Evolutionary conservation across 2,797 vertebrate species (phyloP), one percentile per base, ranked within the genome.

Genomic region (Sebastes matsubarae): DNA sequence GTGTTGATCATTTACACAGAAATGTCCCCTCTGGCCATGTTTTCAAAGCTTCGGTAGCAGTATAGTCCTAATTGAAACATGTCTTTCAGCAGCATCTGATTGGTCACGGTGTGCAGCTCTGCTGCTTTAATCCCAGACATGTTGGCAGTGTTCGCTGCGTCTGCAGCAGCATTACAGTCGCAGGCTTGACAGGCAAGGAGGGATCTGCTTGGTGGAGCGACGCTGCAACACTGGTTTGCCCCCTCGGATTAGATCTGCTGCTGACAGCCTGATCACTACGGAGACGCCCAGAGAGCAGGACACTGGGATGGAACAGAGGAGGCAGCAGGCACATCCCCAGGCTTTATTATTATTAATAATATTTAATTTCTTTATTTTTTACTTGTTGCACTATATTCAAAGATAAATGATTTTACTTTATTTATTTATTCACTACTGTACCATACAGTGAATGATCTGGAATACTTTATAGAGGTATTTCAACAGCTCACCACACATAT

Each of bases 171-270:
- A 29, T 70, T 72, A 38, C 70, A 70, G 72, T 4, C 38, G 72
- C 59, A n/a, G 61, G 32, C 80, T 46, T 46, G 86, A 89, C 91
- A 84, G 86, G 65, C 75, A 75, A 75, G 73, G 25, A 67, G 71
- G 69, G 87, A 82, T 80, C 79, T 81, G 93, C 81, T 88, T 65
- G 79, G 65, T 64, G 75, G 80, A 86, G 88, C 87, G 42, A 67
- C 10, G 32, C 89, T 70, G 83, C 70, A 88, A 82, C 88, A 84
- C 76, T 61, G 78, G 64, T 80, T 75, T 69, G 60, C 66, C 81
- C 81, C 79, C 78, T 34, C 2, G 81, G 90, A 91, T 93, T 91
- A 93, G 64, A 91, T 85, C 57, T 85, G 77, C 68, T 77, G 72
- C 85, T 90, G 91, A 84, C 86, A 92, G 81, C 29, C 83, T 79